Evolutionary conservation across 30 jellyfish, hydroid and myxozoan species (phyloP).

Genomic region (Turritopsis dohrnii): DNA sequence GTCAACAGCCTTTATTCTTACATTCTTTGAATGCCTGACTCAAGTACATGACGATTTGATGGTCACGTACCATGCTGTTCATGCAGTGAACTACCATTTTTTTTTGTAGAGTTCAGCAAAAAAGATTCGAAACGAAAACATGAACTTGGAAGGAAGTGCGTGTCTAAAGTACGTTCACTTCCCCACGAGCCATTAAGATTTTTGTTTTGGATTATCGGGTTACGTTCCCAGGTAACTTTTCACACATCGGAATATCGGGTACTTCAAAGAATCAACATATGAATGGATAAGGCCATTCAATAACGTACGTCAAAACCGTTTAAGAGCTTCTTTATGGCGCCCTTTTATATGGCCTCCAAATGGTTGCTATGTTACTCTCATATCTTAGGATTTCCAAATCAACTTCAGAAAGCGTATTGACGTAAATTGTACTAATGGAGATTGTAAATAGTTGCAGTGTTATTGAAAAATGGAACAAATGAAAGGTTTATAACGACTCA

Average conservation of each 20-base stretch:
- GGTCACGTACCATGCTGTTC: background rate
- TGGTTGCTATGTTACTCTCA: background rate
- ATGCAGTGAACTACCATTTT: too few relatives aligned
- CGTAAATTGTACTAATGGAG: background rate
- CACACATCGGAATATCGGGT: background rate
- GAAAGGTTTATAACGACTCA: background rate
- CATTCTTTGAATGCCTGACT: background rate
- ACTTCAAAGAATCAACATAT: background rate
- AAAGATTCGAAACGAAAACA: too few relatives aligned
- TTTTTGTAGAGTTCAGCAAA: background rate
- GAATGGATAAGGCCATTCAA: background rate
- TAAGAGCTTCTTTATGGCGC: background rate
- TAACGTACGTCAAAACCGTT: background rate
- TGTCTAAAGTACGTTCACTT: too few relatives aligned
- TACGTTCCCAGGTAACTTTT: background rate
- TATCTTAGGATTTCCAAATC: background rate
- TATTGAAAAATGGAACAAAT: background rate
- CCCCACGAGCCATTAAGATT: too few relatives aligned
- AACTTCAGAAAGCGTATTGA: background rate
- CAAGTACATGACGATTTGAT: background rate
- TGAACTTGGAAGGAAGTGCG: too few relatives aligned
- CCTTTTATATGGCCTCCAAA: background rate
- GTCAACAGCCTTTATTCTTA: background rate
- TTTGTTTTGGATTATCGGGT: too few relatives aligned
- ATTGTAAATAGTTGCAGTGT: background rate